A percentile compares a stretch with the other conserved stretches of the same genome.
phyloP scores from a whole-genome alignment of 2,888 invertebrate genomes.

The Trichopoda pennipes region DNA sequence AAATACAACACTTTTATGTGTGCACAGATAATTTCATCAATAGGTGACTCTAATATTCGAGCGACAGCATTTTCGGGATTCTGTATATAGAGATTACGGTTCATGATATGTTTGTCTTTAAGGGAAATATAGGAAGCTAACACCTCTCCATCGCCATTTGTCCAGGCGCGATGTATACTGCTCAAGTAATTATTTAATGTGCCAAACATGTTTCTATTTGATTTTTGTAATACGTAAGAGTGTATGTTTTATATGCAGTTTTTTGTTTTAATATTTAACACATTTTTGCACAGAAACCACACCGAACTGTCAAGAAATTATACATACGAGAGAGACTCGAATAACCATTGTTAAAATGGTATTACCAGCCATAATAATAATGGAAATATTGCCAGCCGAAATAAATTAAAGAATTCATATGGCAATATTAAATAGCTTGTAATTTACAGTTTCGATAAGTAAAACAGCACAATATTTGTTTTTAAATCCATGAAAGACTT shows the following conservation, averaged over 20 bases:
- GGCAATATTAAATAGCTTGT: constrained; percentile 1
- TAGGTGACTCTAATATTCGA: constrained; percentile 86
- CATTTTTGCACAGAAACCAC: constrained; percentile 37
- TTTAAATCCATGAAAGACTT: too few species aligned
- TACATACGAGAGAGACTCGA: constrained; percentile 51
- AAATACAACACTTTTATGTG: constrained; percentile 87
- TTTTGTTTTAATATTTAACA: neutral
- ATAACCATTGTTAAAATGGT: neutral
- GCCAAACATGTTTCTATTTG: constrained; percentile 73
- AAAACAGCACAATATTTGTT: neutral
- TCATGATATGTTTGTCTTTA: constrained; percentile 87
- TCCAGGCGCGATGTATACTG: constrained; percentile 84
- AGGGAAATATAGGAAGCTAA: constrained; percentile 85
- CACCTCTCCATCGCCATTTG: constrained; percentile 84
- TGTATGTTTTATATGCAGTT: too few species aligned
- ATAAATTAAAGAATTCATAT: neutral
- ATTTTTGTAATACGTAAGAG: neutral
- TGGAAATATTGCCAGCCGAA: constrained; percentile 12
- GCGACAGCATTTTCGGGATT: constrained; percentile 87
- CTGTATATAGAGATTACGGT: constrained; percentile 86
- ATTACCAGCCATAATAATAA: constrained; percentile 31
- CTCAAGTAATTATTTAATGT: constrained; percentile 78
- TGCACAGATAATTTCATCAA: constrained; percentile 88
- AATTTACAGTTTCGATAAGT: neutral
- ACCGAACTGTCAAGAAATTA: neutral